phyloP scores from a whole-genome alignment of 2,888 invertebrate genomes.

The Charanyca ferruginea region DNA sequence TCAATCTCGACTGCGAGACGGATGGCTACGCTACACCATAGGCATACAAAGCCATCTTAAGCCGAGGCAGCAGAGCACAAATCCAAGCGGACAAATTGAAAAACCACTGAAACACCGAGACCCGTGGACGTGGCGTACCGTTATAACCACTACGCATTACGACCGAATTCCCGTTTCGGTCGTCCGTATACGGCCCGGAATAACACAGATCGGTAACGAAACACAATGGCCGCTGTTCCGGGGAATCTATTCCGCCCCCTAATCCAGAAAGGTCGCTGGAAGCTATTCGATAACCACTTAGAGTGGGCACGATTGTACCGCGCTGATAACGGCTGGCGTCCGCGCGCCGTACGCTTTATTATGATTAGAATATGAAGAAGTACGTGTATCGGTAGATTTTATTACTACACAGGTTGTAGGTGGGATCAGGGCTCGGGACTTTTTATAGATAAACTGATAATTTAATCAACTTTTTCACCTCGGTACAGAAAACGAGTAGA shows the following conservation, averaged over 20 bases:
- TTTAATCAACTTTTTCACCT: constrained; percentile 27
- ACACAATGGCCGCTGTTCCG: constrained; percentile 79
- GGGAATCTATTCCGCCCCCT: constrained; percentile 80
- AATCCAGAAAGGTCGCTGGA: constrained; percentile 87
- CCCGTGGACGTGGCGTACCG: constrained; percentile 55
- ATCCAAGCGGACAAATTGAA: constrained; percentile 73
- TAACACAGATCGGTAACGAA: constrained; percentile 81
- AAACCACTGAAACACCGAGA: constrained; percentile 68
- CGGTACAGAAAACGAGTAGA: not conserved
- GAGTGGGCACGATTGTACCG: constrained; percentile 78
- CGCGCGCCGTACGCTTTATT: constrained; percentile 57
- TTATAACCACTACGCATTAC: constrained; percentile 67
- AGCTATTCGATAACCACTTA: constrained; percentile 88
- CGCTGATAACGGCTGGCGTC: constrained; percentile 76
- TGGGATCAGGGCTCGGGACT: constrained; percentile 10
- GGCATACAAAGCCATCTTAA: constrained; percentile 55
- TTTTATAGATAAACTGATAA: constrained; percentile 33
- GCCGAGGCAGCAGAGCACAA: constrained; percentile 61
- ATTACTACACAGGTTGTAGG: constrained; percentile 29
- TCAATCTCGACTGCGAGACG: constrained; percentile 22
- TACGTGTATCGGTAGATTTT: constrained; percentile 47
- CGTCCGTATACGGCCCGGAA: constrained; percentile 65
- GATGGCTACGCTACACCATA: constrained; percentile 38
- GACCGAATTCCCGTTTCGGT: constrained; percentile 65
- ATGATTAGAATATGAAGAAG: constrained; percentile 64